Conservation (phyloP, 2,113 vertebrate species). For the Etia nguti region DNA sequence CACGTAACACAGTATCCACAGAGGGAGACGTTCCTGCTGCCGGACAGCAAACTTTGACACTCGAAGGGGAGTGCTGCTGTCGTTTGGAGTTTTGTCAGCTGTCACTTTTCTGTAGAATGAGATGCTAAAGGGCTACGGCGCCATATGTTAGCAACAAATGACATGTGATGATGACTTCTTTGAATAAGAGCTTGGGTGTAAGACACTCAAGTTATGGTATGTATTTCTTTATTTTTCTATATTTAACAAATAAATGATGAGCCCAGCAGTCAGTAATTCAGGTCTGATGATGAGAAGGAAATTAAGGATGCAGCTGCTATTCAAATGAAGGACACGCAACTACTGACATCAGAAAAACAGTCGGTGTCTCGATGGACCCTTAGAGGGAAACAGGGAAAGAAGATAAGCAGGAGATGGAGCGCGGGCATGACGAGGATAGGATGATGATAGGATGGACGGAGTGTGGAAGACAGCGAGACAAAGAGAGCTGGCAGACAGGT, state of each 20-base stretch:
- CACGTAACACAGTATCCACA: neutral
- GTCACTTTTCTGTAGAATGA: neutral
- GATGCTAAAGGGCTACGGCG: neutral
- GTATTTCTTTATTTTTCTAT: neutral
- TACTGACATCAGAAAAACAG: conserved; percentile 28
- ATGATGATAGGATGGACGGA: neutral
- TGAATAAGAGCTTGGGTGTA: neutral
- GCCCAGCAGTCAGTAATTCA: neutral
- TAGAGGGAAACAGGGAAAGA: neutral
- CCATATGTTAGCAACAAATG: neutral
- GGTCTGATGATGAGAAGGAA: neutral
- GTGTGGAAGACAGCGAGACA: neutral
- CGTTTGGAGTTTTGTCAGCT: neutral
- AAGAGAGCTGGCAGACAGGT: conserved; percentile 4
- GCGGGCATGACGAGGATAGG: neutral
- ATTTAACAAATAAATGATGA: neutral
- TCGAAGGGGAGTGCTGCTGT: no score
- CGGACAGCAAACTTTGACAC: neutral
- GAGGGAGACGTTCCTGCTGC: neutral
- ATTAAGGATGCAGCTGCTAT: conserved; percentile 22
- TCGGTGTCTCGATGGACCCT: conserved; percentile 29
- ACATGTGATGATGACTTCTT: neutral
- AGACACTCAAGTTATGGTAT: fast-evolving
- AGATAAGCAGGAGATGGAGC: conserved; percentile 1
- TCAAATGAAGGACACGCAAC: neutral